Conservation (phyloP, 2,888 invertebrate species). For the Nomada goodeniana region DNA sequence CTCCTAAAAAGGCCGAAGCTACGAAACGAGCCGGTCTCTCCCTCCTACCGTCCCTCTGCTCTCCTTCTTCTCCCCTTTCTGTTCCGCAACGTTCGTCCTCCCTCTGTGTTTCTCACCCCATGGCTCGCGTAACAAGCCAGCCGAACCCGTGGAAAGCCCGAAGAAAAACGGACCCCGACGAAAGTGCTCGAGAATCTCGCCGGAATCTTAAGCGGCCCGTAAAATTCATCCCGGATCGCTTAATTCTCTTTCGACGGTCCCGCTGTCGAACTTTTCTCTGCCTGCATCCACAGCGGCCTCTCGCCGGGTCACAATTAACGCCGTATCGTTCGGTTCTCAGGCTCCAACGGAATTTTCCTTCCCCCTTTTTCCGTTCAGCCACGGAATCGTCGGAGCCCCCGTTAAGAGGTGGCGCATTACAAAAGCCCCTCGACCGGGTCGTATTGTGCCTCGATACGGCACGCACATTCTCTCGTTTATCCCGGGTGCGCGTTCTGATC, state of each 20-base stretch:
- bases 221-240: slow-evolving; percentile 71
- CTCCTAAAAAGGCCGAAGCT: slow-evolving; percentile 65
- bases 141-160: slow-evolving; percentile 45
- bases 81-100: slow-evolving; percentile 10
- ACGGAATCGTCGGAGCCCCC: slow-evolving; percentile 25
- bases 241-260: slow-evolving; percentile 65
- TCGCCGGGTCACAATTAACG: slow-evolving; percentile 66
- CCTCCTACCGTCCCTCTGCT: background rate
- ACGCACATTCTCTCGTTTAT: background rate
- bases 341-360: slow-evolving; percentile 45
- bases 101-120: slow-evolving; percentile 44
- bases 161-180: slow-evolving; percentile 63
- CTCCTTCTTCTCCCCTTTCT: background rate
- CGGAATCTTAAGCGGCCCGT: slow-evolving; percentile 70
- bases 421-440: slow-evolving; percentile 51
- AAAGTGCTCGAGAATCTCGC: slow-evolving; percentile 66
- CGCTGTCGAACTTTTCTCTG: slow-evolving; percentile 55
- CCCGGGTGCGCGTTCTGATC: slow-evolving; percentile 9
- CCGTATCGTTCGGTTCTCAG: slow-evolving; percentile 54
- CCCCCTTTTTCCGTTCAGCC: background rate
- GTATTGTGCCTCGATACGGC: slow-evolving; percentile 52
- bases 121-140: slow-evolving; percentile 33
- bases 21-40: slow-evolving; percentile 56
- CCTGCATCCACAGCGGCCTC: slow-evolving; percentile 29
- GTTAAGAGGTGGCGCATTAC: slow-evolving; percentile 57